Percentiles rank a stretch among this genome's conserved stretches.
phyloP scores from a whole-genome alignment of 2,113 vertebrate species.

The Forbesichthys papilliferus region DNA sequence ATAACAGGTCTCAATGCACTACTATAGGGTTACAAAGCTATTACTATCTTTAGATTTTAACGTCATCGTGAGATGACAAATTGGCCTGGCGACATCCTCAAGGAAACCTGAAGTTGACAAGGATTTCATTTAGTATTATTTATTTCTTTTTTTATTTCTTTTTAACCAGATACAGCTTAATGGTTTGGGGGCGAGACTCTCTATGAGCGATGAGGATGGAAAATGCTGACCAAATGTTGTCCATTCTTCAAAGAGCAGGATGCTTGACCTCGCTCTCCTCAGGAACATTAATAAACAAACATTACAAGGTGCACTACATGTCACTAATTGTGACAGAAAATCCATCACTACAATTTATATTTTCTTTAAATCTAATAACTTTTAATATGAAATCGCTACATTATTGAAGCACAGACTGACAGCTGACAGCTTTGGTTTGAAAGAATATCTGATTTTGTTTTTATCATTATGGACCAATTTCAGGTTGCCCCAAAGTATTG shows the following conservation, averaged over 20 bases:
- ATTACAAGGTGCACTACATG: background rate
- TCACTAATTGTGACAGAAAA: background rate
- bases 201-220: no score
- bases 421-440: no score
- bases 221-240: background rate
- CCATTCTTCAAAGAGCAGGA: background rate
- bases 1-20: conserved; percentile 42
- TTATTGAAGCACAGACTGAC: background rate
- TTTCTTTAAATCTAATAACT: background rate
- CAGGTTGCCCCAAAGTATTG: no score
- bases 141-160: conserved; percentile 16
- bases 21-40: conserved; percentile 51
- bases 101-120: conserved; percentile 19
- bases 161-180: background rate
- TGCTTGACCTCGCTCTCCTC: background rate
- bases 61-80: conserved; percentile 47
- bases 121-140: background rate
- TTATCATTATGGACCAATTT: no score
- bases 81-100: conserved; percentile 32
- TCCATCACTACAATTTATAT: background rate
- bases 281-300: background rate
- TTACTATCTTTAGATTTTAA: conserved; percentile 50
- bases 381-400: background rate
- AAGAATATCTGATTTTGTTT: no score
- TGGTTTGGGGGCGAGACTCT: background rate